phyloP scores from a whole-genome alignment of 2,888 invertebrate species.

The Dicycla oo region DNA sequence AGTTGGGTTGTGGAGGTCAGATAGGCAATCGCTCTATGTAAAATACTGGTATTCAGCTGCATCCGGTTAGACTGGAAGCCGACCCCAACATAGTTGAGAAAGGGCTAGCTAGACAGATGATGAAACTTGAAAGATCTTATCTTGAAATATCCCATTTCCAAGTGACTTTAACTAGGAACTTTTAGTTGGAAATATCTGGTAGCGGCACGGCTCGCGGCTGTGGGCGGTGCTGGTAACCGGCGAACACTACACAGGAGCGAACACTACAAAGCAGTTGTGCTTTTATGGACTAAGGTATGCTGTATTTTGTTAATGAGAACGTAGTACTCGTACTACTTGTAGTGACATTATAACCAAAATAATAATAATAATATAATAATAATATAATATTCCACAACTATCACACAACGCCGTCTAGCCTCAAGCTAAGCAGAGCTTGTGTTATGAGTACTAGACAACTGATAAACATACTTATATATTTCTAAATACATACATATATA shows the following conservation, averaged over 20 bases:
- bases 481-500: no score
- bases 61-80: neutral
- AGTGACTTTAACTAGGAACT: neutral
- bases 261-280: no score
- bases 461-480: no score
- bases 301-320: neutral
- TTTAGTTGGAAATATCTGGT: conserved; percentile 6
- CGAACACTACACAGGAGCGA: conserved; percentile 7
- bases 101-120: neutral
- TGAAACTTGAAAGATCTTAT: neutral
- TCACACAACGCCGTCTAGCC: no score
- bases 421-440: no score
- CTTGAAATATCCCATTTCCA: neutral
- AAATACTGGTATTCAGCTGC: neutral
- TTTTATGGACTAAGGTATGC: neutral
- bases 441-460: no score
- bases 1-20: neutral
- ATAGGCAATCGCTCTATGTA: neutral
- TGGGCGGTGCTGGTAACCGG: neutral
- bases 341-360: neutral
- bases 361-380: no score
- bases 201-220: neutral
- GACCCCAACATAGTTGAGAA: neutral
- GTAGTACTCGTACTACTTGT: no score
- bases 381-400: no score